Evolutionary conservation across 30 jellyfish, hydroid and myxozoan species (phyloP).

Genomic region (Pseudorhiza aurosa): DNA sequence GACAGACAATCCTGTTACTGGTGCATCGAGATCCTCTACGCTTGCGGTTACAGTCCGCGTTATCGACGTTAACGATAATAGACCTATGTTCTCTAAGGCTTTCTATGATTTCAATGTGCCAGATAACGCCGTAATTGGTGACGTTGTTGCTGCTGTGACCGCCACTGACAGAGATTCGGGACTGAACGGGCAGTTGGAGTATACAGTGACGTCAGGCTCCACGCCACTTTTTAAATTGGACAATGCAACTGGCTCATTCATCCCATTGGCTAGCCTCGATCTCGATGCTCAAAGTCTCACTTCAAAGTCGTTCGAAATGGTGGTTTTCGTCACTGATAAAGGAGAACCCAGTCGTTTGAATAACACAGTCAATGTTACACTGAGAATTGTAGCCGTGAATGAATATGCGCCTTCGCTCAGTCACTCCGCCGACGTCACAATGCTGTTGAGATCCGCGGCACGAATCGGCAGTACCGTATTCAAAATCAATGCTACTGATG

Average conservation of each 20-base stretch:
- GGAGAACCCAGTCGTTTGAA: conserved; percentile 68
- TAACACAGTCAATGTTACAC: conserved; percentile 56
- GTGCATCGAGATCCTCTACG: conserved; percentile 35
- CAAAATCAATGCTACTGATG: conserved; percentile 89
- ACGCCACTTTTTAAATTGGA: conserved; percentile 50
- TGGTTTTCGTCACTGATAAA: conserved; percentile 68
- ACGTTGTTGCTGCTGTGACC: conserved; percentile 41
- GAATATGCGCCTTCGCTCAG: conserved; percentile 71
- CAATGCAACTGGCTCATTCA: conserved; percentile 37
- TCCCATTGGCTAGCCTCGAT: conserved; percentile 36
- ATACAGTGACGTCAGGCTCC: conserved; percentile 30
- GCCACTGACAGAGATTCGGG: conserved; percentile 87
- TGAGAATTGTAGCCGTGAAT: conserved; percentile 55
- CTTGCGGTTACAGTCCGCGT: conserved; percentile 42
- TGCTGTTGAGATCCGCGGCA: conserved; percentile 20
- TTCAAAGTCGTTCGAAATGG: conserved; percentile 23
- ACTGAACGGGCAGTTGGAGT: conserved; percentile 58
- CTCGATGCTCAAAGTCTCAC: conserved; percentile 62
- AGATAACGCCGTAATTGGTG: conserved; percentile 63
- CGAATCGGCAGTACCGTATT: conserved; percentile 29
- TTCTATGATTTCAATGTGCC: conserved; percentile 38
- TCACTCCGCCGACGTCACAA: conserved; percentile 51
- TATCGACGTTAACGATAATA: conserved; percentile 79
- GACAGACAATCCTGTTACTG: conserved; percentile 36
- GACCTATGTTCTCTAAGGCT: conserved; percentile 62